Evolutionary conservation across 1,140 invertebrate species (phyloP).

Genomic region (Saxidomus purpurata): DNA sequence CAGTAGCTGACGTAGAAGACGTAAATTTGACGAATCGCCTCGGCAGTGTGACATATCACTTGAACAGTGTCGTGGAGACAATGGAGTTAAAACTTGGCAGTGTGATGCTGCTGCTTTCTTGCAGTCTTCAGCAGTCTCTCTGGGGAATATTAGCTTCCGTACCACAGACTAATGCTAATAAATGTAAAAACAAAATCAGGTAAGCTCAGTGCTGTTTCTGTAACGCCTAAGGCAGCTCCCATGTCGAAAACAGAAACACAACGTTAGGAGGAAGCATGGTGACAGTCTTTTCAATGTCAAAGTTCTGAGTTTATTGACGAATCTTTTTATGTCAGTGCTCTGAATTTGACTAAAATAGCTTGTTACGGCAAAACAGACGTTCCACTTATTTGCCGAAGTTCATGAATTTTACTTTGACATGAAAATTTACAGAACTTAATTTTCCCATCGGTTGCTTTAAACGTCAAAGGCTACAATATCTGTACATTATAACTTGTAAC

Average conservation of each 20-base stretch:
- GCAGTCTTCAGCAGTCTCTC: slow-evolving; percentile 63
- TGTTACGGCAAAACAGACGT: too few relatives aligned
- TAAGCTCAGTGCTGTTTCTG: neutral
- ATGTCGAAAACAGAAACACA: neutral
- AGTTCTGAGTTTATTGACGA: too few relatives aligned
- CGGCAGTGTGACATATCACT: neutral
- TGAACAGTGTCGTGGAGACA: neutral
- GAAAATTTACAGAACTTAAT: too few relatives aligned
- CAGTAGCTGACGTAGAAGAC: neutral
- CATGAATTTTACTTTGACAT: too few relatives aligned
- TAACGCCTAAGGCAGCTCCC: neutral
- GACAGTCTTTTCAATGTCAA: too few relatives aligned
- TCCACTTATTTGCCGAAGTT: too few relatives aligned
- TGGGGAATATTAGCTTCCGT: slow-evolving; percentile 62
- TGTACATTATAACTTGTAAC: too few relatives aligned
- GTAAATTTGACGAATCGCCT: neutral
- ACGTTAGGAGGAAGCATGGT: too few relatives aligned
- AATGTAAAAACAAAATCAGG: slow-evolving; percentile 59
- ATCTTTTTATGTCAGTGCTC: too few relatives aligned
- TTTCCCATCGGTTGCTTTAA: too few relatives aligned
- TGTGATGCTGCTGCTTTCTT: slow-evolving; percentile 57
- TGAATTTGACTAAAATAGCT: too few relatives aligned
- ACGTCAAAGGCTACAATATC: too few relatives aligned
- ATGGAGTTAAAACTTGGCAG: slow-evolving; percentile 58
- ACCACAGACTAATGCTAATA: slow-evolving; percentile 54